Evolutionary conservation across 2,888 invertebrate species (phyloP).

Genomic region (Tricholauxania praeusta): DNA sequence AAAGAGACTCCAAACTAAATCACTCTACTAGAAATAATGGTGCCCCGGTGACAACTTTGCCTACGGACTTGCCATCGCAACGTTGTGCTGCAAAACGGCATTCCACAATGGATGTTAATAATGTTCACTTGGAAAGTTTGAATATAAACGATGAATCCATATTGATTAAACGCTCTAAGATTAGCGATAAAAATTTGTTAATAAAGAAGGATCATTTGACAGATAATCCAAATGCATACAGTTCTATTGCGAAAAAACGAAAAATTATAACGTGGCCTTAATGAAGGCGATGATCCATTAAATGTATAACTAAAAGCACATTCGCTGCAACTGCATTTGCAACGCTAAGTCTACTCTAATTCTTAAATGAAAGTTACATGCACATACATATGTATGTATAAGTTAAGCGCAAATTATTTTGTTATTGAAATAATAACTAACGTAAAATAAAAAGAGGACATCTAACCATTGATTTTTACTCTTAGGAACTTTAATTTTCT

Average conservation of each 20-base stretch:
- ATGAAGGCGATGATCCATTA: not conserved
- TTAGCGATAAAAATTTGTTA: not conserved
- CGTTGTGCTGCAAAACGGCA: slow-evolving; percentile 1
- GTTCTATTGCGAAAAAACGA: slow-evolving; percentile 3
- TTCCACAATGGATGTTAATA: slow-evolving; percentile 11
- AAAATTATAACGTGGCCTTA: slow-evolving; percentile 24
- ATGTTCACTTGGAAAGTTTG: slow-evolving; percentile 13
- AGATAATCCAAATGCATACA: not conserved
- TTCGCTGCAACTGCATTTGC: too few species aligned
- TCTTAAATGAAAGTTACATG: too few species aligned
- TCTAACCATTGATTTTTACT: too few species aligned
- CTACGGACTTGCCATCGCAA: not conserved
- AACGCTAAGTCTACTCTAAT: too few species aligned
- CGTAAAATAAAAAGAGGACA: too few species aligned
- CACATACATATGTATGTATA: too few species aligned
- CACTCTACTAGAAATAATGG: not conserved
- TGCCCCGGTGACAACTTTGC: not conserved
- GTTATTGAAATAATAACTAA: too few species aligned
- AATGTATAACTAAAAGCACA: too few species aligned
- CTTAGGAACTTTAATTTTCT: too few species aligned
- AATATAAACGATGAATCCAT: slow-evolving; percentile 31
- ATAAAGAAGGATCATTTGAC: not conserved
- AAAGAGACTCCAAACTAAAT: slow-evolving; percentile 37
- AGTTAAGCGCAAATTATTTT: too few species aligned
- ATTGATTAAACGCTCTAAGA: slow-evolving; percentile 39